Conservation (phyloP, 2,888 invertebrate genomes). For the Arge pagana region DNA sequence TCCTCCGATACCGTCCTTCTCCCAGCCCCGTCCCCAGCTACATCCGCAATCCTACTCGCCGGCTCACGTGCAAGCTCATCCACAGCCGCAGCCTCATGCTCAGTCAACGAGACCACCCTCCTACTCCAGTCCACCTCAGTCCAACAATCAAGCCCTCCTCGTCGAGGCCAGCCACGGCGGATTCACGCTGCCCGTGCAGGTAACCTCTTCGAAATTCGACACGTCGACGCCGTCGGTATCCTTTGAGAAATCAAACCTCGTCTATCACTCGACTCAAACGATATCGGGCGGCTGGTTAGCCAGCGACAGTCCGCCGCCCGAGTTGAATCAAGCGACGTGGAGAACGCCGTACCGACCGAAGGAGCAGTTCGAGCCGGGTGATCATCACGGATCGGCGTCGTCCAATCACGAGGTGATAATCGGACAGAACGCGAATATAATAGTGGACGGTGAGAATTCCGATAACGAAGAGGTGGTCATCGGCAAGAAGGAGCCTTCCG, state of each 20-base stretch:
- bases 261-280: conserved; percentile 65
- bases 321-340: conserved; percentile 45
- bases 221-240: conserved; percentile 55
- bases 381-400: conserved; percentile 40
- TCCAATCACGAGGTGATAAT: conserved; percentile 44
- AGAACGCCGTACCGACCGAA: conserved; percentile 37
- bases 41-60: conserved; percentile 12
- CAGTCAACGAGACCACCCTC: conserved; percentile 21
- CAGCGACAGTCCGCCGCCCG: conserved; percentile 28
- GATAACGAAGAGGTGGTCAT: conserved; percentile 42
- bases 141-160: conserved; percentile 29
- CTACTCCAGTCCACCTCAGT: conserved; percentile 11
- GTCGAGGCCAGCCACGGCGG: conserved; percentile 38
- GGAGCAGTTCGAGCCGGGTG: conserved; percentile 23
- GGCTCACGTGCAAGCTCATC: no score
- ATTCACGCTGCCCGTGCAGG: conserved; percentile 28
- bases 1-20: conserved; percentile 30
- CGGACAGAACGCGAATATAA: conserved; percentile 45
- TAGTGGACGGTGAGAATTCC: conserved; percentile 44
- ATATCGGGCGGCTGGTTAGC: conserved; percentile 40
- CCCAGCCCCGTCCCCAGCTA: conserved; percentile 26
- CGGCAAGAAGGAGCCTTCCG: conserved; percentile 38
- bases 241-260: conserved; percentile 67
- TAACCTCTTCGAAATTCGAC: conserved; percentile 32
- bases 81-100: no score